Evolutionary conservation across 2,113 vertebrate species (phyloP).

Genomic region (Ranitomeya imitator): DNA sequence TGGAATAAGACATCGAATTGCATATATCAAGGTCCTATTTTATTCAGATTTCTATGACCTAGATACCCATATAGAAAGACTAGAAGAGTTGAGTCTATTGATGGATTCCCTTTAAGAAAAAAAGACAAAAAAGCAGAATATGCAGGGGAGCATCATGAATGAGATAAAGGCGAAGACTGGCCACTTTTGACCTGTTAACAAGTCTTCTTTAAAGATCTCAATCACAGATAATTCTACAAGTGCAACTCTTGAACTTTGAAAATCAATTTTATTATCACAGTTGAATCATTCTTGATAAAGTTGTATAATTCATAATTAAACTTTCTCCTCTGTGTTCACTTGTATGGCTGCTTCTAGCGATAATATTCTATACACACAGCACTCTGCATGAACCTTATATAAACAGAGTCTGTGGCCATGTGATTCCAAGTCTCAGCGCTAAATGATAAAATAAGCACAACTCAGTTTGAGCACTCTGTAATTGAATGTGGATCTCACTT

Average conservation of each 20-base stretch:
- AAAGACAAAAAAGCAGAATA: too few relatives aligned
- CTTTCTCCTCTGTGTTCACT: neutral
- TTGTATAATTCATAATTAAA: neutral
- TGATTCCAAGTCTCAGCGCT: neutral
- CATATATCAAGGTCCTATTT: too few relatives aligned
- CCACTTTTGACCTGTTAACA: too few relatives aligned
- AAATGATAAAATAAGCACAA: conserved; percentile 25
- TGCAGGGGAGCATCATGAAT: too few relatives aligned
- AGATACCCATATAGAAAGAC: too few relatives aligned
- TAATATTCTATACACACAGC: conserved; percentile 20
- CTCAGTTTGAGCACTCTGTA: conserved; percentile 6
- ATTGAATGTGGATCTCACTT: neutral
- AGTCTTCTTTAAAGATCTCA: too few relatives aligned
- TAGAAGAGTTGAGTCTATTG: too few relatives aligned
- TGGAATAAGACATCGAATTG: too few relatives aligned
- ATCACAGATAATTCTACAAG: neutral
- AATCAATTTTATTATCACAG: neutral
- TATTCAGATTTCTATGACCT: too few relatives aligned
- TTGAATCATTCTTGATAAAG: neutral
- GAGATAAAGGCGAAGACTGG: too few relatives aligned
- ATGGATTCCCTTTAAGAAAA: too few relatives aligned
- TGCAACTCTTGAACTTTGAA: neutral
- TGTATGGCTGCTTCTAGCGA: neutral
- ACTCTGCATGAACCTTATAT: neutral
- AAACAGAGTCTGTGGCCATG: conserved; percentile 9